phyloP scores from a whole-genome alignment of 2,888 invertebrate species.

The Leptogaster cylindrica region DNA sequence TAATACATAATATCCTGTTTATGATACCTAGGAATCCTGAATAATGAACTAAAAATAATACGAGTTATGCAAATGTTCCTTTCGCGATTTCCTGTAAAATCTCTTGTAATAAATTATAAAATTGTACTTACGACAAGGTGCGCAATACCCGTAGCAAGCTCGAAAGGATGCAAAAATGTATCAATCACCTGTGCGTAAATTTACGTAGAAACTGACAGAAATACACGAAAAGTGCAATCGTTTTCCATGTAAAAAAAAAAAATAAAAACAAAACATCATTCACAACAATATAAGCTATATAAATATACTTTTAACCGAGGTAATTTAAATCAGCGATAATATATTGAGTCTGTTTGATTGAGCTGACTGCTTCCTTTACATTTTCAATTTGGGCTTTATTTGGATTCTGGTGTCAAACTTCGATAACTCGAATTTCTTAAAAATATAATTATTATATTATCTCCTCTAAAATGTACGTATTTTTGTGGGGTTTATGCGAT shows the following conservation, averaged over 20 bases:
- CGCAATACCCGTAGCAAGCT: background rate
- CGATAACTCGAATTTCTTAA: background rate
- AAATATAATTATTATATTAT: conserved; percentile 5
- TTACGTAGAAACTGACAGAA: background rate
- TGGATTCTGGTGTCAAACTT: conserved; percentile 9
- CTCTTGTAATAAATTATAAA: background rate
- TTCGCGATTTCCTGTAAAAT: no score
- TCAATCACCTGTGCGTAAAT: background rate
- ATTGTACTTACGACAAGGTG: background rate
- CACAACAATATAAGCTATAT: background rate
- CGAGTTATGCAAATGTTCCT: no score
- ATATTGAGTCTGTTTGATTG: conserved; percentile 27
- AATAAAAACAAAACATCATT: background rate
- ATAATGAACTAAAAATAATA: no score
- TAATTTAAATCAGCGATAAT: background rate
- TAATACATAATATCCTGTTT: no score
- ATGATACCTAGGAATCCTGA: no score
- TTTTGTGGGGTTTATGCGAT: conserved; percentile 13
- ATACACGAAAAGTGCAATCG: no score
- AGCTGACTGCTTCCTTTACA: conserved; percentile 14
- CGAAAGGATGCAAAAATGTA: background rate
- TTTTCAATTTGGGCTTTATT: no score
- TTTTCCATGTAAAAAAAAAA: background rate
- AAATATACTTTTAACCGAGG: background rate
- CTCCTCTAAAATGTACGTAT: no score